phyloP scores from a whole-genome alignment of 2,113 vertebrate genomes.

The Atrichornis clamosus region DNA sequence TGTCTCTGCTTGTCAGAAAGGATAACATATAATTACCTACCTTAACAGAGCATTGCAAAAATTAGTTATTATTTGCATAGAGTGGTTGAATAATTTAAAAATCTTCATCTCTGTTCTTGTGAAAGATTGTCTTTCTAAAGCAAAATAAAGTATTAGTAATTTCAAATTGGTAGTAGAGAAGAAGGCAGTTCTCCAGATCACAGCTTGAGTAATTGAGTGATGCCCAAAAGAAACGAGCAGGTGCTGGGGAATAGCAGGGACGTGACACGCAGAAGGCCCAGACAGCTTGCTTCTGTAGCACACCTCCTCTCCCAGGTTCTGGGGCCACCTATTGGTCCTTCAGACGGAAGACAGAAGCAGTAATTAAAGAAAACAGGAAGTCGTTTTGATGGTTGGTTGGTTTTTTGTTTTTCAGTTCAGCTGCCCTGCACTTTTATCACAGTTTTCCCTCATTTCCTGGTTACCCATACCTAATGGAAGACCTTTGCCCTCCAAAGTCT shows the following conservation, averaged over 20 bases:
- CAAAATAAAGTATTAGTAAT: neutral
- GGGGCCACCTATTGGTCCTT: neutral
- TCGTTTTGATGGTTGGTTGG: neutral
- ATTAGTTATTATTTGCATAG: conserved; percentile 35
- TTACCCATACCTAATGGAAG: neutral
- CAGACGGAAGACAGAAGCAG: neutral
- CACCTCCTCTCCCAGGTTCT: neutral
- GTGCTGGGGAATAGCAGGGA: neutral
- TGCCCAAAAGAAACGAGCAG: neutral
- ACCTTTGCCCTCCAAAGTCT: neutral
- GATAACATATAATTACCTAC: neutral
- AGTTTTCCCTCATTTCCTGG: neutral
- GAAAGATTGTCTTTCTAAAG: neutral
- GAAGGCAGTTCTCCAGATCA: neutral
- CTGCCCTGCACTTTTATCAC: neutral
- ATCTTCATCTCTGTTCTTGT: neutral
- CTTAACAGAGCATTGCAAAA: neutral
- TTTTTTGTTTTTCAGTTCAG: neutral
- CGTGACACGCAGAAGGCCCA: neutral
- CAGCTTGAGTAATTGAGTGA: neutral
- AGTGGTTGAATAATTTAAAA: conserved; percentile 13
- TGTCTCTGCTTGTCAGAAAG: neutral
- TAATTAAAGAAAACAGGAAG: neutral
- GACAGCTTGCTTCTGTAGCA: neutral
- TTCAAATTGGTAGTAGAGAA: neutral